Evolutionary conservation across 2,113 vertebrate species (phyloP).

Genomic region (Zeus faber): DNA sequence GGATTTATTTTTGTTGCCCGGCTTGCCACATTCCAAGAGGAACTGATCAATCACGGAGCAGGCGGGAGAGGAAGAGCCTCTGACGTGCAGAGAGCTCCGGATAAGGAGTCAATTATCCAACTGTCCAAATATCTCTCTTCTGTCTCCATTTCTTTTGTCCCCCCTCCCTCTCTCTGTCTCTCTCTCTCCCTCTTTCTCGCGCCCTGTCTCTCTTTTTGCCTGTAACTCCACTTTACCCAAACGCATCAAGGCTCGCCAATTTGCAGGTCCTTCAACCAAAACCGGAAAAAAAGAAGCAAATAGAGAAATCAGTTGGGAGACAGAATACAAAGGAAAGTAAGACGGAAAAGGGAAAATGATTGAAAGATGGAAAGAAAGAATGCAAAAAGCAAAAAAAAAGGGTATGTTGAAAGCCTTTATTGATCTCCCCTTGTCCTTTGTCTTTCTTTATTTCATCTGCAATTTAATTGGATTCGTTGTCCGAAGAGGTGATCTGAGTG

Average conservation of each 20-base stretch:
- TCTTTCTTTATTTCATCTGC: no score
- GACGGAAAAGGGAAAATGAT: no score
- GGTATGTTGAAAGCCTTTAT: no score
- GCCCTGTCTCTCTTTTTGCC: conserved; percentile 1
- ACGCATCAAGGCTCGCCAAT: conserved; percentile 29
- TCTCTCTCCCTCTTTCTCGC: conserved; percentile 2
- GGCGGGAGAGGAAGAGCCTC: conserved; percentile 18
- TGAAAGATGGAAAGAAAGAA: no score
- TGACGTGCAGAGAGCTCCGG: conserved; percentile 45
- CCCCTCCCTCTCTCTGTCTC: background rate
- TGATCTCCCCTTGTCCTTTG: no score
- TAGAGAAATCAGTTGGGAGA: conserved; percentile 2
- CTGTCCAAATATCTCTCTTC: conserved; percentile 53
- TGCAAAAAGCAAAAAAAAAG: no score
- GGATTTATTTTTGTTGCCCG: conserved; percentile 50
- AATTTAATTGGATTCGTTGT: no score
- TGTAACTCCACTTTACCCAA: conserved; percentile 18
- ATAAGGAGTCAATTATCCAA: conserved; percentile 64
- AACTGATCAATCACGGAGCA: conserved; percentile 52
- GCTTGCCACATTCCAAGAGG: conserved; percentile 39
- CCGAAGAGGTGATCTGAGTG: no score
- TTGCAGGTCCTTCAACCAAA: conserved; percentile 38
- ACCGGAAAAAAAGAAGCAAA: background rate
- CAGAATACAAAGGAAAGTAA: conserved; percentile 5
- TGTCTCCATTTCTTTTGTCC: conserved; percentile 25